Conservation (phyloP, 2,113 vertebrate species). For the Eudyptes chrysolophus region DNA sequence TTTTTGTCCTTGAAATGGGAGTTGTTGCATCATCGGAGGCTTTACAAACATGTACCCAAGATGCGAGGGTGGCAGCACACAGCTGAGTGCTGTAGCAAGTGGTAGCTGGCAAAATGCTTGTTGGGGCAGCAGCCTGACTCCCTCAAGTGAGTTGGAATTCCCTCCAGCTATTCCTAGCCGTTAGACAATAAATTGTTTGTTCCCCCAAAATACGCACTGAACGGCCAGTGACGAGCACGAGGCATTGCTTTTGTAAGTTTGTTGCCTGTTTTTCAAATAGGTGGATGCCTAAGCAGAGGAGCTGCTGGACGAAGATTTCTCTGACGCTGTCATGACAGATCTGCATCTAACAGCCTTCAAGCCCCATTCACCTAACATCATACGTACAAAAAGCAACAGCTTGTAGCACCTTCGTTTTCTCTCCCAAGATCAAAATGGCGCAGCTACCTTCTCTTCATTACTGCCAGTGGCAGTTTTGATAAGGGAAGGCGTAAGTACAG, state of each 20-base stretch:
- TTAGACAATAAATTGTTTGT: not conserved
- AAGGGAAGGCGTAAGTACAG: not conserved
- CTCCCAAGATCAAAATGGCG: not conserved
- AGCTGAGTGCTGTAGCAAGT: accelerated
- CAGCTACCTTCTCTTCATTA: not conserved
- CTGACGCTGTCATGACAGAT: not conserved
- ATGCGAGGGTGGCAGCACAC: not conserved
- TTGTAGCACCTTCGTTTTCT: not conserved
- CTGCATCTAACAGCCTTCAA: not conserved
- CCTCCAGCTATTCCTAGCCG: not conserved
- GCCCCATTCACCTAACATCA: not conserved
- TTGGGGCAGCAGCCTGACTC: not conserved
- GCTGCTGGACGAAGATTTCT: not conserved
- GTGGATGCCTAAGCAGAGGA: not conserved
- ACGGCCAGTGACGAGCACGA: not conserved
- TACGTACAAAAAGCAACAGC: not conserved
- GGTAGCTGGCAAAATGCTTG: not conserved
- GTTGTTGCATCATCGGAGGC: not conserved
- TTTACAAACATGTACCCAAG: not conserved
- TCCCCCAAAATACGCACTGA: not conserved
- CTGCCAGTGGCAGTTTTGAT: not conserved
- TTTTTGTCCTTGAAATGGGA: not conserved
- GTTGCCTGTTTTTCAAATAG: not conserved
- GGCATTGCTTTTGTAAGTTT: not conserved
- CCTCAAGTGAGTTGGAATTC: not conserved